Conservation (phyloP, 2,113 vertebrate species). For the Suncus etruscus region DNA sequence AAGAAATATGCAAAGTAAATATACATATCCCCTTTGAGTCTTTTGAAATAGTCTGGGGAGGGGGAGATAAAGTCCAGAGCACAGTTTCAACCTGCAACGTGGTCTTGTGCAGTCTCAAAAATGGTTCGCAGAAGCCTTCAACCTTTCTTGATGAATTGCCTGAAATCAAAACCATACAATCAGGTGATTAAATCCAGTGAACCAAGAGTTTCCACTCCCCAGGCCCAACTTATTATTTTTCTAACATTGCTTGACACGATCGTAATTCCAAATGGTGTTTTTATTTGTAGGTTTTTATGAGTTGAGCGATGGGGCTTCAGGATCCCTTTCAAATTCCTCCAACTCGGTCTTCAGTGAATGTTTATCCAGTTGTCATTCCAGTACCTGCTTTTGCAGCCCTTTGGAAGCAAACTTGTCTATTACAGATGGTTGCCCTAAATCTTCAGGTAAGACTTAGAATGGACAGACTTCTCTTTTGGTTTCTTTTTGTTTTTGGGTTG, state of each 20-base stretch:
- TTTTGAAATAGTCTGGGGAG: no score
- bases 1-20: no score
- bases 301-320: conserved; percentile 94
- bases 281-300: conserved; percentile 96
- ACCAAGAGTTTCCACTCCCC: conserved; percentile 28
- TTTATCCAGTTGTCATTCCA: conserved; percentile 95
- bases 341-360: conserved; percentile 98
- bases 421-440: conserved; percentile 92
- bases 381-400: conserved; percentile 94
- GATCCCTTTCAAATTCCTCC: conserved; percentile 97
- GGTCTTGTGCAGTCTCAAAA: no score
- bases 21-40: no score
- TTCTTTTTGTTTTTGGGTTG: no score
- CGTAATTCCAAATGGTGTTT: conserved; percentile 79
- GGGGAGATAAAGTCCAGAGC: no score
- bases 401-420: conserved; percentile 92
- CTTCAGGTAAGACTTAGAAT: conserved; percentile 90
- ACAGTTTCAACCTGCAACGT: no score
- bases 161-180: conserved; percentile 49
- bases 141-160: not conserved
- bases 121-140: no score
- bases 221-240: conserved; percentile 34
- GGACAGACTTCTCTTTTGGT: conserved; percentile 15
- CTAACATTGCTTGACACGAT: conserved; percentile 75
- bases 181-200: conserved; percentile 31